These are phyloP conservation scores for Pseudochirops cupreus DNA, from an alignment of 2,797 vertebrate genomes.

Conservation along the genomic window DNA sequence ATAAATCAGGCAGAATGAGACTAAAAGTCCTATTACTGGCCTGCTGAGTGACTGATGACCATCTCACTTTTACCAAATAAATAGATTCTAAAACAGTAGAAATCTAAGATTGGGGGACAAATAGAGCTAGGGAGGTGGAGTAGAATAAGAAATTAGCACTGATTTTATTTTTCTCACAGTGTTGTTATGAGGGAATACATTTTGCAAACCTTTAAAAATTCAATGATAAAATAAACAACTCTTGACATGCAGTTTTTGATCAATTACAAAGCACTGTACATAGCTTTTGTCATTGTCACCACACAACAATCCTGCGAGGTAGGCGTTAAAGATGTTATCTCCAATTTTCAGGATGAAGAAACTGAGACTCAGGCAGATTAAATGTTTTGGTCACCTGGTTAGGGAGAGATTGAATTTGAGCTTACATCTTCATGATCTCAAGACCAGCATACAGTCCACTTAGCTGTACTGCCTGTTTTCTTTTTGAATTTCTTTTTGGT, in stretches of 20 bases:
- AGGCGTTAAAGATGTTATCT: background rate
- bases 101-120: background rate
- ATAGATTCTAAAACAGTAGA: background rate
- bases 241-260: background rate
- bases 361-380: background rate
- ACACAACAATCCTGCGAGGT: background rate
- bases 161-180: background rate
- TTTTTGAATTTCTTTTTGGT: background rate
- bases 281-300: background rate
- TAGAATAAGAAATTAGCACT: background rate
- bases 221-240: background rate
- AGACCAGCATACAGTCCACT: background rate
- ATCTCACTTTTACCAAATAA: slow-evolving; percentile 13
- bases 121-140: background rate
- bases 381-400: background rate
- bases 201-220: background rate
- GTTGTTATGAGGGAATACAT: background rate
- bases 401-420: background rate
- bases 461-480: background rate
- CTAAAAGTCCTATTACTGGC: background rate
- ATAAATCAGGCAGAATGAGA: background rate
- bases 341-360: background rate
- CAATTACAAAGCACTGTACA: background rate
- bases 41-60: slow-evolving; percentile 25
- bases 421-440: background rate